Evolutionary conservation across 2,888 invertebrate species (phyloP).

Genomic region (Spodoptera exigua): DNA sequence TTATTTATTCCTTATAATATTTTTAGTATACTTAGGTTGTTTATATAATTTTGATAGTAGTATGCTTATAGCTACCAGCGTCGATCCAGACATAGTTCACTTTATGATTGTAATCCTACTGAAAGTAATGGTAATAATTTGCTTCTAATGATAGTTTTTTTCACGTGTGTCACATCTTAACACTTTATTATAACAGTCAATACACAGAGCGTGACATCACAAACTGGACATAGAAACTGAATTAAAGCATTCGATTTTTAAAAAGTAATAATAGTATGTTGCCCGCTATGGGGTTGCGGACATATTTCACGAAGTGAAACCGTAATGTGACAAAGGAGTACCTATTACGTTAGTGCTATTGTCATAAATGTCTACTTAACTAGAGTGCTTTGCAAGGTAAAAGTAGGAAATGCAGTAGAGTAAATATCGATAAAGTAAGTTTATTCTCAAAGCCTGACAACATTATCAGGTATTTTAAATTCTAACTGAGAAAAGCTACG

Average conservation of each 20-base stretch:
- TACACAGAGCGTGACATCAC: no score
- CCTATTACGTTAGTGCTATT: constrained; percentile 42
- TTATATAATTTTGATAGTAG: no score
- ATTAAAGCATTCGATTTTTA: constrained; percentile 53
- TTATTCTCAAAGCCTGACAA: constrained; percentile 37
- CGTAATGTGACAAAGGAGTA: constrained; percentile 40
- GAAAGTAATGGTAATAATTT: no score
- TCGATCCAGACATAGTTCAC: no score
- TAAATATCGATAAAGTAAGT: constrained; percentile 53
- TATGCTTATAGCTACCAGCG: no score
- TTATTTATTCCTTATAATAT: no score
- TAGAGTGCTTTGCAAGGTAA: constrained; percentile 51
- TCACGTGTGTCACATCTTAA: no score
- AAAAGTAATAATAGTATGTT: constrained; percentile 27
- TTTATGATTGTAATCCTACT: no score
- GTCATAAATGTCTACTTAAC: constrained; percentile 60
- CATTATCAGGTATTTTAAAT: constrained; percentile 53
- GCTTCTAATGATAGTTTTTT: no score
- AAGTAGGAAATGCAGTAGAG: constrained; percentile 49
- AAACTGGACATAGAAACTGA: no score
- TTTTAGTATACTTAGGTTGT: no score
- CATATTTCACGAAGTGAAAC: constrained; percentile 51
- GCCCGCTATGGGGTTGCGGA: constrained; percentile 25
- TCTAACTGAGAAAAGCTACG: constrained; percentile 25
- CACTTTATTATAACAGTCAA: no score